phyloP scores from a whole-genome alignment of 2,113 vertebrate species.

The Empidonax traillii region DNA sequence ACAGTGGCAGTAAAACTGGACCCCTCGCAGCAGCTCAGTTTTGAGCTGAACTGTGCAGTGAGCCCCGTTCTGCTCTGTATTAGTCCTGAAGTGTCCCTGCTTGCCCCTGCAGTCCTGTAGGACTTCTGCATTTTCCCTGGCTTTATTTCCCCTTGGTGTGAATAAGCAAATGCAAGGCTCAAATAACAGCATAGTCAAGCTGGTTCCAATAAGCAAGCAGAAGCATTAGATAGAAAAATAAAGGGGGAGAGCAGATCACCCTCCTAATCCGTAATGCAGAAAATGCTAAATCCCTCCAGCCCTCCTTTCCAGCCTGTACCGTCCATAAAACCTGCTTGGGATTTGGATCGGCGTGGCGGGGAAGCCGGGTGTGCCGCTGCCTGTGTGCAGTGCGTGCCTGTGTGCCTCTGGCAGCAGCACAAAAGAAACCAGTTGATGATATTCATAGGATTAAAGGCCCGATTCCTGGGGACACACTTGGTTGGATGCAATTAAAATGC shows the following conservation, averaged over 20 bases:
- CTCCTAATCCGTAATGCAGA: background rate
- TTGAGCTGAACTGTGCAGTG: background rate
- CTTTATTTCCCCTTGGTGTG: background rate
- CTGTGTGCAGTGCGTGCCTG: conserved; percentile 8
- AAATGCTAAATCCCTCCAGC: conserved; percentile 5
- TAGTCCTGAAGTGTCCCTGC: background rate
- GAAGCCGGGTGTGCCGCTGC: background rate
- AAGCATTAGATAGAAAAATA: background rate
- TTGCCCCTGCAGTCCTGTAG: background rate
- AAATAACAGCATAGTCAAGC: background rate
- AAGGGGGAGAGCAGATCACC: background rate
- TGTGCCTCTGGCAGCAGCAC: conserved; percentile 54
- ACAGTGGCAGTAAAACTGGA: background rate
- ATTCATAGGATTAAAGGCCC: conserved; percentile 66
- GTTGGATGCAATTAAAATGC: conserved; percentile 81
- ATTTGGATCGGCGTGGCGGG: background rate
- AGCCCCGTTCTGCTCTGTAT: background rate
- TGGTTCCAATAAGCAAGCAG: background rate
- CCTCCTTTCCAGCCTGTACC: background rate
- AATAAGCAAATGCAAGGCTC: background rate
- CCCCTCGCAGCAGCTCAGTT: background rate
- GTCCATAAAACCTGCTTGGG: background rate
- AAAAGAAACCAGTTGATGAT: conserved; percentile 67
- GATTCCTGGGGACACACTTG: conserved; percentile 59
- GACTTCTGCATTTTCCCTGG: background rate